Base-by-base conservation (phyloP, 2,888 invertebrate genomes). In the Eupelmus urozonus region DNA sequence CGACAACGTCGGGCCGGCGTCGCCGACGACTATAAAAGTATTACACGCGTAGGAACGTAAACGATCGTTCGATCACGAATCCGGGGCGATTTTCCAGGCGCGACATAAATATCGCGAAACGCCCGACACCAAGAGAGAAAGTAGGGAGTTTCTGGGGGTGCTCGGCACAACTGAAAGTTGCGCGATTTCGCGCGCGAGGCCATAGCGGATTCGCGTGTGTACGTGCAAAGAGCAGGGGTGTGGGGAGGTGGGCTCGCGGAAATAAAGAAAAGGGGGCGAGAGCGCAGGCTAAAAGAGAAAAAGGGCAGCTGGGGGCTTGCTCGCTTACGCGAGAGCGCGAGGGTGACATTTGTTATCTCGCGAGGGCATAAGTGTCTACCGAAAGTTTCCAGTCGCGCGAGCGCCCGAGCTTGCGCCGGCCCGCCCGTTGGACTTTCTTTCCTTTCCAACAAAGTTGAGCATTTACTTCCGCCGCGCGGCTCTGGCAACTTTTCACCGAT, bases 271-370 rank as follows among this genome's bases (percentile, higher is more conserved):
- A 45, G 23, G 59, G 40, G 18, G 34, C 55, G 25, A 34, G 27
- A 11, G n/a, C 5, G 13, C 7, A 23, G 29, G 49, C 7, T 16
- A 40, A 40, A 1, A 27, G 18, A 18, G n/a, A 42, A 55, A 67
- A 25, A 16, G 34, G 25, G 23, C 13, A 16, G 29, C 34, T 16
- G 34, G 42, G 13, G 60, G 71, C 49, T 18, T 55, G 55, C 63
- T 42, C 60, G 59, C 55, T n/a, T n/a, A n/a, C n/a, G n/a, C n/a
- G 42, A 66, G 73, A 63, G 73, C 40, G 55, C 70, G 74, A 66
- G 78, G 70, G 29, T 81, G 82, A 81, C 83, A 80, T 84, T 83
- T 80, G 83, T 83, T 84, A 83, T 83, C 81, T 83, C 83, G 76
- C 79, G 51, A 67, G 80, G 70, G 82, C 79, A 82, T 81, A 82